A percentile compares a stretch with the other conserved stretches of the same genome.
Evolutionary conservation across 1,140 invertebrate genomes (phyloP).

Genomic region (Oedothorax gibbosus): DNA sequence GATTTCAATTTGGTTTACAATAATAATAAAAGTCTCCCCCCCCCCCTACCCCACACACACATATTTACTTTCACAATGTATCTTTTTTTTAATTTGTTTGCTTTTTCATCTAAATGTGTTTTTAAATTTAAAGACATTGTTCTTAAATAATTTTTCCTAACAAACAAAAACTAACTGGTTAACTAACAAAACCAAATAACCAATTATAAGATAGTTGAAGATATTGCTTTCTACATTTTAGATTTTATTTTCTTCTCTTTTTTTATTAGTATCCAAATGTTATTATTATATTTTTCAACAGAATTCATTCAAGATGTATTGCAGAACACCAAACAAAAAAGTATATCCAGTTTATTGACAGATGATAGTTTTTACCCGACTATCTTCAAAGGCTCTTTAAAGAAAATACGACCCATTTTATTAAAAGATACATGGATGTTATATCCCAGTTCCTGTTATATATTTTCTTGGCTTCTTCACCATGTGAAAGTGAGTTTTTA

Average conservation of each 20-base stretch:
- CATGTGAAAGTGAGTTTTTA: slow-evolving; percentile 43
- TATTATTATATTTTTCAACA: slow-evolving; percentile 4
- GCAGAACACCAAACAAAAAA: not conserved
- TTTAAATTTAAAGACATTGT: not conserved
- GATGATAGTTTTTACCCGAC: slow-evolving; percentile 39
- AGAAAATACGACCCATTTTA: slow-evolving; percentile 24
- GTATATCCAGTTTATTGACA: slow-evolving; percentile 28
- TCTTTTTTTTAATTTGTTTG: too few species aligned
- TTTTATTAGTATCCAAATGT: not conserved
- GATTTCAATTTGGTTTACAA: too few species aligned
- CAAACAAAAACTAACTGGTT: not conserved
- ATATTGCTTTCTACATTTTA: not conserved
- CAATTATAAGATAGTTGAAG: not conserved
- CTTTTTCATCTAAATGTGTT: too few species aligned
- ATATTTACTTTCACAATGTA: too few species aligned
- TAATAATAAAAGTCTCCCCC: too few species aligned
- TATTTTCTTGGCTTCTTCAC: slow-evolving; percentile 31
- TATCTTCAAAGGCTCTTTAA: slow-evolving; percentile 42
- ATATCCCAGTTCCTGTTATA: slow-evolving; percentile 37
- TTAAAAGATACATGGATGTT: slow-evolving; percentile 42
- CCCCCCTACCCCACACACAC: too few species aligned
- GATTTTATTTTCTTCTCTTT: not conserved
- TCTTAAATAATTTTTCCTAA: not conserved
- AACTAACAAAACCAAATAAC: not conserved
- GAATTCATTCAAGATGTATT: slow-evolving; percentile 28